Percentiles rank a stretch among this genome's conserved stretches.
Evolutionary conservation across 2,113 vertebrate species (phyloP).

Genomic region (Caretta caretta): DNA sequence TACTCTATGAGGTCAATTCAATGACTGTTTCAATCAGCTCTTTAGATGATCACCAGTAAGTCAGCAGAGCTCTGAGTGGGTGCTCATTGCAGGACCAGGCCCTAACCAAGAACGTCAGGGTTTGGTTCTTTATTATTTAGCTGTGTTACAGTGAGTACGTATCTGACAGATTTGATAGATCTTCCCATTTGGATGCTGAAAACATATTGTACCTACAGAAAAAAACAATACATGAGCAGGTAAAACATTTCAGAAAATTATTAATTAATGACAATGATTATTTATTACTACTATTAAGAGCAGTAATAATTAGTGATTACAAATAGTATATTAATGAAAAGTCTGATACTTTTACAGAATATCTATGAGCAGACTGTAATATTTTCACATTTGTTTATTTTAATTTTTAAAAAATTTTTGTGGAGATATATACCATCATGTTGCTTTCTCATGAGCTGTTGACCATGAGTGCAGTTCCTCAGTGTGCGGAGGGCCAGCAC

Average conservation of each 20-base stretch:
- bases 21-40: background rate
- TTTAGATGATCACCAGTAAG: background rate
- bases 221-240: background rate
- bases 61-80: background rate
- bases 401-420: accelerated
- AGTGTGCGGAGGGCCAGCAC: background rate
- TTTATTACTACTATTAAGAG: background rate
- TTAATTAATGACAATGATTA: background rate
- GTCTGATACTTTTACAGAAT: background rate
- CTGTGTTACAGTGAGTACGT: background rate
- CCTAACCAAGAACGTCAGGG: background rate
- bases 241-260: background rate
- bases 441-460: background rate
- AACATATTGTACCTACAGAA: background rate
- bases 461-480: background rate
- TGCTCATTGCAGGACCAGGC: background rate
- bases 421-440: background rate
- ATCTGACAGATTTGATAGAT: background rate
- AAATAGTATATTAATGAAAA: background rate
- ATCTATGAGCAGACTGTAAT: background rate
- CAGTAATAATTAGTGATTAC: background rate
- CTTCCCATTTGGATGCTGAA: background rate
- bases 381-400: background rate
- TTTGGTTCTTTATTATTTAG: background rate
- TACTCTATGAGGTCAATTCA: background rate